These are phyloP conservation scores for Deilephila porcellus DNA, from an alignment of 2,888 invertebrate species.

Conservation along the genomic window DNA sequence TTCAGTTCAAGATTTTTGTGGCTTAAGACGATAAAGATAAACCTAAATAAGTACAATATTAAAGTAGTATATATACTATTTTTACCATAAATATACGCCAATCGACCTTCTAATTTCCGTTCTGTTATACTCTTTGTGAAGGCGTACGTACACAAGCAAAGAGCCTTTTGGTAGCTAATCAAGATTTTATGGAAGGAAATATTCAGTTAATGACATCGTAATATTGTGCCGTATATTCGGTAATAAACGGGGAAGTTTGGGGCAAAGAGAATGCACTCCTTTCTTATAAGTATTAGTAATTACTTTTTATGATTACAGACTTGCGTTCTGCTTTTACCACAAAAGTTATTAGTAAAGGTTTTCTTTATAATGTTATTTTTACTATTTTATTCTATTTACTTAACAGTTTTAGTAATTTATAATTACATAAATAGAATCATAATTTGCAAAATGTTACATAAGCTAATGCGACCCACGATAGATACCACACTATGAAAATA, in stretches of 20 bases:
- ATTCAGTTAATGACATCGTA: constrained; percentile 30
- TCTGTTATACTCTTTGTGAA: neutral
- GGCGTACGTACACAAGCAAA: neutral
- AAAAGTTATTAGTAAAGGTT: no score
- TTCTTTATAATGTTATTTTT: no score
- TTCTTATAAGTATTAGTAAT: neutral
- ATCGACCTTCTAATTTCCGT: neutral
- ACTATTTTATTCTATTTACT: no score
- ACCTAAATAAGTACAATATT: no score
- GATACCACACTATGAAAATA: no score
- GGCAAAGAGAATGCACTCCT: neutral
- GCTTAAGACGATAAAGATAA: no score
- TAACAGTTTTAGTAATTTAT: no score
- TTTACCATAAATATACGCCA: neutral
- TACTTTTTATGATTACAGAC: neutral
- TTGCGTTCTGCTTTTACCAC: no score
- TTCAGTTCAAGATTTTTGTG: no score
- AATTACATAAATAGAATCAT: no score
- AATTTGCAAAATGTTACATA: no score
- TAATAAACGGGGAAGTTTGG: constrained; percentile 19
- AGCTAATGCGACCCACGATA: no score
- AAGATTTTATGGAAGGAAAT: constrained; percentile 41
- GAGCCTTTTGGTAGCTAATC: constrained; percentile 39
- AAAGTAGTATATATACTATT: neutral
- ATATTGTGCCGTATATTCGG: constrained; percentile 27